Evolutionary conservation across 2,797 vertebrate species (phyloP), one percentile per base, ranked within the genome.

Genomic region (Lithobates sylvaticus): DNA sequence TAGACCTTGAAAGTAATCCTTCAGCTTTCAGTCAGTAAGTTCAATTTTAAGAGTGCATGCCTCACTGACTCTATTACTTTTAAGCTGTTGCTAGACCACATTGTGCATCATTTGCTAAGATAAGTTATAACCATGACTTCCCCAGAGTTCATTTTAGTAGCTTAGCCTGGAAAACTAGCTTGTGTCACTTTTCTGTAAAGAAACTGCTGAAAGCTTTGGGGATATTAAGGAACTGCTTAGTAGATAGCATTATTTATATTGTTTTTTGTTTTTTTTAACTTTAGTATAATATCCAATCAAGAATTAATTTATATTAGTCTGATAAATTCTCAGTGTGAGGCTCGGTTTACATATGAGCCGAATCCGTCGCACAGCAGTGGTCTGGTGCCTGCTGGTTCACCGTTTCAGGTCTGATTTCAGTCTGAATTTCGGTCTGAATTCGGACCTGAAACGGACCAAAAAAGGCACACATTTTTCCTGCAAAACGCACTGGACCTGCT

Each of bases 1-100:
- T 87, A 84, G 76, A 87, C 86, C 70, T 83, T 83, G 86, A 78
- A 86, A 84, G 76, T 84, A 87, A 87, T 87, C 76, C 86, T 79
- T 87, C 81, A 87, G 86, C 86, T 83, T 65, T 69, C 81, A 83
- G 86, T 61, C 86, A 87, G 81, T 61, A 58, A 87, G 86, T 83
- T 87, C 86, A 87, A 87, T 87, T 87, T 87, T 87, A 79, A 78
- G 75, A 83, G 86, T 84, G 70, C 86, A 87, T 87, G 86, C 86
- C 76, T 87, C 75, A 83, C 86, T 87, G 86, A 87, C 69, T 87
- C 86, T 78, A 87, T 87, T 87, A 83, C 76, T 83, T 87, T 83
- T 74, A 87, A 79, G 86, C 76, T 84, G 67, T 86, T 86, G 80
- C 80, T 86, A 73, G 81, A 76, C 44, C 81, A 87, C 86, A 83